Evolutionary conservation across 2,888 invertebrate species (phyloP), one percentile per base, ranked within the genome.

Genomic region (Napeogenes inachia): DNA sequence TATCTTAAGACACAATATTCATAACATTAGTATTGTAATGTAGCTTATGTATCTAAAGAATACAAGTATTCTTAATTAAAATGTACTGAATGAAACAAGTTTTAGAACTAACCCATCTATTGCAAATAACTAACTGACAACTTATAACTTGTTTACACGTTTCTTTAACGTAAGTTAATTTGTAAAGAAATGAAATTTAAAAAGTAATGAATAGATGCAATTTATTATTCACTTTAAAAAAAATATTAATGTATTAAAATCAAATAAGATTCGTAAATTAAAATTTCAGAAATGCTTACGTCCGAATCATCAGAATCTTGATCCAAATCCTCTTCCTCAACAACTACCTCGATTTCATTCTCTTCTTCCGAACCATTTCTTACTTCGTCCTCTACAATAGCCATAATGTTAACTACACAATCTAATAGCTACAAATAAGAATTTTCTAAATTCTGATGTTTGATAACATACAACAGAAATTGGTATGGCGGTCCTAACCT

Each of bases 331-430:
- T 87, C 86, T 61, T 88, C 89, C 62, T 87, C 90, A 46, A 88
- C 83, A 3, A 87, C 85, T 3, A 88, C 86, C 75, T 88, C 89
- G 72, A 88, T 86, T 72, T 88, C 89, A 76, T 87, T 87, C 68
- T 89, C 90, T 65, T 89, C 89, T 70, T 86, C 87, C 3, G 88
- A 89, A 62, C 87, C 89, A 81, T 88, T 87, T 69, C 84, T 79
- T 63, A 87, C 84, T 73, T 89, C 89, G 66, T 89, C 89, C 72
- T 90, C 90, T 33, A 90, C 89, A 60, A 89, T 85, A 72, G 89
- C 89, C 90, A 90, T 90, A 68, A 75, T 72, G 69, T 62, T 47
- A 60, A 70, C 66, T 73, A 71, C 62, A 69, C 73, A 74, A 72
- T 63, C 64, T 67, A 71, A 70, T 64, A 50, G 30, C 46, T 63